These are phyloP conservation scores for Bufo bufo DNA, from an alignment of 2,113 vertebrate species.

Conservation along the genomic window DNA sequence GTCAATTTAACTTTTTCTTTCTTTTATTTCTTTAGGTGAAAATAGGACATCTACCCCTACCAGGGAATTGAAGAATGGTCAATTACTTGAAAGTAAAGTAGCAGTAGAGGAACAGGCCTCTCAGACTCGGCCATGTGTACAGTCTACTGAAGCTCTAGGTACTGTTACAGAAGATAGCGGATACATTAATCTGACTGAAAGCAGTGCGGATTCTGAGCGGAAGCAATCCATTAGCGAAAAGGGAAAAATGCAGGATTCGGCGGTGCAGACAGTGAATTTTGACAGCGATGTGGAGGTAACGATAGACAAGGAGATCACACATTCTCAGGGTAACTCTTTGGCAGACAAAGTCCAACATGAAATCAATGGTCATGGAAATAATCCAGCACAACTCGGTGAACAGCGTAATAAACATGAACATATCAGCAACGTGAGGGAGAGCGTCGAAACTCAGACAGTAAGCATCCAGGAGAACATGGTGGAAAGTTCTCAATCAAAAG, in stretches of 20 bases:
- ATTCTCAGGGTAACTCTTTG: conserved; percentile 56
- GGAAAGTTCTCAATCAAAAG: conserved; percentile 67
- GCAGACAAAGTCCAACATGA: conserved; percentile 51
- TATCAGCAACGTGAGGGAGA: background rate
- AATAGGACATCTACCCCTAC: conserved; percentile 20
- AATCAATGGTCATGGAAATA: conserved; percentile 55
- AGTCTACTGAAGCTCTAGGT: conserved; percentile 61
- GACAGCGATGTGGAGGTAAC: conserved; percentile 58
- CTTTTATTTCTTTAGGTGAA: background rate
- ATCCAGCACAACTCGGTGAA: conserved; percentile 30
- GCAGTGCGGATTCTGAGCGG: conserved; percentile 59
- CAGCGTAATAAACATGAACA: conserved; percentile 51
- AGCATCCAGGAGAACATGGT: conserved; percentile 56
- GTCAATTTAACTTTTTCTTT: background rate
- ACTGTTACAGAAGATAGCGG: conserved; percentile 61
- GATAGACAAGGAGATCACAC: conserved; percentile 1
- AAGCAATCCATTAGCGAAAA: conserved; percentile 62
- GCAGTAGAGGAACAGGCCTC: background rate
- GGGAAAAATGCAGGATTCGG: conserved; percentile 76
- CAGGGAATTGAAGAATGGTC: background rate
- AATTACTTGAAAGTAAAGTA: background rate
- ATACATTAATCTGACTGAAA: conserved; percentile 45
- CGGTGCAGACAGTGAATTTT: conserved; percentile 71
- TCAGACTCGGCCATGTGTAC: conserved; percentile 57
- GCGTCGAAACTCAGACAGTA: conserved; percentile 48